A percentile compares a stretch with the other conserved stretches of the same genome.
Conservation (phyloP, 1,140 invertebrate species). For the Himalopsyche phryganea region DNA sequence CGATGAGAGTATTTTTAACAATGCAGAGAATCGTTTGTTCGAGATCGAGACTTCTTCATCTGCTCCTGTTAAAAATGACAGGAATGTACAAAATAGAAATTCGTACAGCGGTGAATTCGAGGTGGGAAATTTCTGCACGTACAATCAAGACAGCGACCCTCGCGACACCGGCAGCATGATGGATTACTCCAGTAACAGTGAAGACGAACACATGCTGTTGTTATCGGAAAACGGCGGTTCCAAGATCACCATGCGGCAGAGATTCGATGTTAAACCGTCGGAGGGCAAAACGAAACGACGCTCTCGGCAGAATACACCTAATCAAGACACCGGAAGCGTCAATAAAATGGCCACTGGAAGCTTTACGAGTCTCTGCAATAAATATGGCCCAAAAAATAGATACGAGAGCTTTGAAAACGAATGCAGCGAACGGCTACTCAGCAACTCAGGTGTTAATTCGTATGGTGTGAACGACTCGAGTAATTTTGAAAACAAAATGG, state of each 20-base stretch:
- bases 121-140: constrained; percentile 25
- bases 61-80: not conserved
- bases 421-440: constrained; percentile 7
- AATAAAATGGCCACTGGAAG: constrained; percentile 26
- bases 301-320: constrained; percentile 14
- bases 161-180: constrained; percentile 9
- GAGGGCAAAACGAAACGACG: constrained; percentile 38
- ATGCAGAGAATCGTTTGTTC: not conserved
- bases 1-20: constrained; percentile 42
- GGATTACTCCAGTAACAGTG: constrained; percentile 47
- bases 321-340: constrained; percentile 11
- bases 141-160: constrained; percentile 13
- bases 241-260: constrained; percentile 47
- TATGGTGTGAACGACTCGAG: not conserved
- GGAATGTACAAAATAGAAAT: constrained; percentile 16
- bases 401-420: constrained; percentile 31
- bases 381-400: constrained; percentile 24
- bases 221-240: constrained; percentile 48
- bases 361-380: constrained; percentile 28
- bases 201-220: constrained; percentile 51
- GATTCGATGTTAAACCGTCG: constrained; percentile 36
- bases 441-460: not conserved
- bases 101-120: constrained; percentile 30
- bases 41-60: not conserved
- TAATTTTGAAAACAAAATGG: not conserved